Conservation (phyloP, 2,888 invertebrate species). For the Chrysina gloriosa region DNA sequence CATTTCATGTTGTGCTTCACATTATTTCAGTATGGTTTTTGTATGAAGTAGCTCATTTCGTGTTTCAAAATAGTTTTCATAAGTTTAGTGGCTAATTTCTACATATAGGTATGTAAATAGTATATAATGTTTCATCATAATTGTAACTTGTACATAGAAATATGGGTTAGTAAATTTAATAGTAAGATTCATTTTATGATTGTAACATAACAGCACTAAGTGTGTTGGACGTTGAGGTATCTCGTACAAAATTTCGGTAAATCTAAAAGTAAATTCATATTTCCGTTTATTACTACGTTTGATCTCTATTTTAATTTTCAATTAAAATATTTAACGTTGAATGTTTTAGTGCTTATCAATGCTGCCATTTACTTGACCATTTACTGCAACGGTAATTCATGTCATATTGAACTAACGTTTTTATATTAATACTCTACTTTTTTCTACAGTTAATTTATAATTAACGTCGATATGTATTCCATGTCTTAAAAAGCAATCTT, state of each 20-base stretch:
- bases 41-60: conserved; percentile 47
- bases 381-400: conserved; percentile 45
- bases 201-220: conserved; percentile 20
- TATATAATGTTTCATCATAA: conserved; percentile 46
- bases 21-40: conserved; percentile 48
- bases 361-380: conserved; percentile 49
- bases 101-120: conserved; percentile 47
- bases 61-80: conserved; percentile 46
- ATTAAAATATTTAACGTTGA: conserved; percentile 42
- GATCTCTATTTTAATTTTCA: conserved; percentile 11
- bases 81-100: conserved; percentile 44
- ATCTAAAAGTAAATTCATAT: background rate
- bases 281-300: background rate
- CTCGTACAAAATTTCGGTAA: background rate
- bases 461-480: background rate
- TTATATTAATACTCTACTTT: conserved; percentile 37
- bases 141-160: conserved; percentile 46
- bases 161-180: conserved; percentile 46
- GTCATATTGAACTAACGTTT: conserved; percentile 36
- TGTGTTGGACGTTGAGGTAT: conserved; percentile 7
- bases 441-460: conserved; percentile 1
- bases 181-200: conserved; percentile 42
- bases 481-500: background rate
- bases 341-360: conserved; percentile 47
- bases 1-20: conserved; percentile 50